phyloP scores from a whole-genome alignment of 2,113 vertebrate species.

The Boulengeromyrus knoepffleri region DNA sequence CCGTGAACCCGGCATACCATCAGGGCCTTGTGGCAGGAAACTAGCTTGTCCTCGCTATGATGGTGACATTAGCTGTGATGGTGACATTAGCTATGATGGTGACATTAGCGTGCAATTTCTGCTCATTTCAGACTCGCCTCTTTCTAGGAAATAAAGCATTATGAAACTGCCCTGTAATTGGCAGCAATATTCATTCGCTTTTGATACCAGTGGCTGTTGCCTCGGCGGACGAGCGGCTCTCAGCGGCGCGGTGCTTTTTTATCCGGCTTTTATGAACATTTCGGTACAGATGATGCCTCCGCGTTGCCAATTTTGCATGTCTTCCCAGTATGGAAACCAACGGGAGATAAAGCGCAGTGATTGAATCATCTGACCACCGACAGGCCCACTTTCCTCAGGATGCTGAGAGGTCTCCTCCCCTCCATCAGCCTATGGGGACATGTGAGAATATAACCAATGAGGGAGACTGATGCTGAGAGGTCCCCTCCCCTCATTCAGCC shows the following conservation, averaged over 20 bases:
- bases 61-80: background rate
- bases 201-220: background rate
- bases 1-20: background rate
- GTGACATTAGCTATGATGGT: background rate
- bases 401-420: background rate
- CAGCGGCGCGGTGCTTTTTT: background rate
- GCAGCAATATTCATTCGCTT: background rate
- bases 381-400: background rate
- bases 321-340: background rate
- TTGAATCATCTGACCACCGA: background rate
- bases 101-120: constrained; percentile 1
- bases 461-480: no score
- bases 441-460: background rate
- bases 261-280: constrained; percentile 6
- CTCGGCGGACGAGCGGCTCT: no score
- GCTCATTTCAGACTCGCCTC: background rate
- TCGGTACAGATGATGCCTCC: background rate
- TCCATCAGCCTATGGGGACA: background rate
- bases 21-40: background rate
- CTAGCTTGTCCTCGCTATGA: background rate
- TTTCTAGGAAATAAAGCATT: background rate
- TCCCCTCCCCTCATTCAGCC: background rate
- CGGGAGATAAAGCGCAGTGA: background rate
- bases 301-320: background rate
- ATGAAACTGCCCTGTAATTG: background rate